phyloP scores from a whole-genome alignment of 2,888 invertebrate genomes.

The Hylaea fasciaria region DNA sequence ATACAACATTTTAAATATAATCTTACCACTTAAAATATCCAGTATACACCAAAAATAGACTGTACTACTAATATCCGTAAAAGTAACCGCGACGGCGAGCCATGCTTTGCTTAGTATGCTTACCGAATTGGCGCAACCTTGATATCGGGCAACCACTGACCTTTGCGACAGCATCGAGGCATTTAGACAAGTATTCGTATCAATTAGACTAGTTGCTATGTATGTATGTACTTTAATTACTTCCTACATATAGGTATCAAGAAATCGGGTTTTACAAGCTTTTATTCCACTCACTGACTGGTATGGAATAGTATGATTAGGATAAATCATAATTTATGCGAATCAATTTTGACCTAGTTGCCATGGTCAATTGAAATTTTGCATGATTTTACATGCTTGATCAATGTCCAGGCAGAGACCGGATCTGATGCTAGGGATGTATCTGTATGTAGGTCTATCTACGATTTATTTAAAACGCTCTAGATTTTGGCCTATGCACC shows the following conservation, averaged over 20 bases:
- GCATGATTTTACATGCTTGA: too few relatives aligned
- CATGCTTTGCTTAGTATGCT: too few relatives aligned
- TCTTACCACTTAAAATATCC: neutral
- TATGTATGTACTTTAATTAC: conserved; percentile 23
- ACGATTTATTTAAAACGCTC: too few relatives aligned
- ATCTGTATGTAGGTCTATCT: too few relatives aligned
- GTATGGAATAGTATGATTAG: too few relatives aligned
- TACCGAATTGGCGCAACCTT: conserved; percentile 40
- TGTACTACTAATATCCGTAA: conserved; percentile 33
- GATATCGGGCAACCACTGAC: conserved; percentile 43
- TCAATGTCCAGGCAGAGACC: too few relatives aligned
- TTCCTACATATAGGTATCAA: conserved; percentile 24
- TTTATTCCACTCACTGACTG: neutral
- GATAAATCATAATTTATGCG: neutral
- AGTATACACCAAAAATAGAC: conserved; percentile 5
- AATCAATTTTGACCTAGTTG: too few relatives aligned
- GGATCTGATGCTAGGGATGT: too few relatives aligned
- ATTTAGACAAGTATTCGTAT: conserved; percentile 31
- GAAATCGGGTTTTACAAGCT: conserved; percentile 5
- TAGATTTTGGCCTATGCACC: too few relatives aligned
- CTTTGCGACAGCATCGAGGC: conserved; percentile 36
- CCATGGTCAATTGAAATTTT: too few relatives aligned
- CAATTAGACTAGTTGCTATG: conserved; percentile 35
- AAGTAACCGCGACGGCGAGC: conserved; percentile 30
- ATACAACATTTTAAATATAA: neutral